Evolutionary conservation across 2,888 invertebrate species (phyloP).

Genomic region (Neoaliturus tenellus): DNA sequence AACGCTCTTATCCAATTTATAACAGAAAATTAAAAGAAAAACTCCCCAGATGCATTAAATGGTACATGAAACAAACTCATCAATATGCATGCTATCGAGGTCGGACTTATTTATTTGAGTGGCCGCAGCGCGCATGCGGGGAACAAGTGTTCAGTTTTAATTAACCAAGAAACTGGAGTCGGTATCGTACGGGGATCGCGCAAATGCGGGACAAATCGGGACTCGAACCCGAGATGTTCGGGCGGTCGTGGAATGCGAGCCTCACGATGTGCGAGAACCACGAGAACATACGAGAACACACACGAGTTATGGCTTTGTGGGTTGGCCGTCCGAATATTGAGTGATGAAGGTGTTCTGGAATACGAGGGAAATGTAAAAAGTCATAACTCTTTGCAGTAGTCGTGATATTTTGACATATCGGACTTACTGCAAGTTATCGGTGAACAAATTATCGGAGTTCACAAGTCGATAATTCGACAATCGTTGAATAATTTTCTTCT

Average conservation of each 20-base stretch:
- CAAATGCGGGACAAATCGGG: slow-evolving; percentile 42
- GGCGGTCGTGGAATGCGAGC: neutral
- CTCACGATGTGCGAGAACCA: no score
- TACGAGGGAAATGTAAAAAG: no score
- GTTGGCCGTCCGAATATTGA: no score
- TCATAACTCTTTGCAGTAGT: no score
- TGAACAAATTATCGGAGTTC: no score
- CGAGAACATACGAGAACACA: no score
- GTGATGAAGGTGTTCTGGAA: no score
- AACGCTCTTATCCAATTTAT: slow-evolving; percentile 58
- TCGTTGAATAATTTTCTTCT: no score
- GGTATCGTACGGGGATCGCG: slow-evolving; percentile 7
- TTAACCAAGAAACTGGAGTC: slow-evolving; percentile 31
- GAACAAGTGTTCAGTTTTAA: slow-evolving; percentile 42
- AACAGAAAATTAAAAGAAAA: slow-evolving; percentile 57
- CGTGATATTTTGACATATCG: no score
- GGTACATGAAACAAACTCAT: slow-evolving; percentile 59
- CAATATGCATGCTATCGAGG: slow-evolving; percentile 60
- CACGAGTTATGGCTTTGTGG: no score
- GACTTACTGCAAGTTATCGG: no score
- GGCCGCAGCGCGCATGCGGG: slow-evolving; percentile 27
- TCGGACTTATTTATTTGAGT: slow-evolving; percentile 59
- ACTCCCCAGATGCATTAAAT: slow-evolving; percentile 57
- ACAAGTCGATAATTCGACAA: no score
- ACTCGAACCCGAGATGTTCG: neutral